A percentile compares a stretch with the other conserved stretches of the same genome.
phyloP scores from a whole-genome alignment of 2,888 invertebrate genomes.

The Andrena camellia region DNA sequence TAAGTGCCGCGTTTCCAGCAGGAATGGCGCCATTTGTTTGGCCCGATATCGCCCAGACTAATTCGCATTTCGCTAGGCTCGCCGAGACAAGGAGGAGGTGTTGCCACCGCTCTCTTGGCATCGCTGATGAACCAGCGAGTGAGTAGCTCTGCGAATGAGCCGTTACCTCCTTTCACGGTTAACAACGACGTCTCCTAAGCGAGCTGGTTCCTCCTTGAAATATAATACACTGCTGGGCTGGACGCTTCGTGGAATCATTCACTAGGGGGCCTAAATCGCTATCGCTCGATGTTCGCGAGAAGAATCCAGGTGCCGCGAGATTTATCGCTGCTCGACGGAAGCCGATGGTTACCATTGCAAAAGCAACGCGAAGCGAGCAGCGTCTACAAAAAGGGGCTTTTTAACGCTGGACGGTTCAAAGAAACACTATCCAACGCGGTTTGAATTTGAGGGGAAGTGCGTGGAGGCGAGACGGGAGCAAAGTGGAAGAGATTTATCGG shows the following conservation, averaged over 20 bases:
- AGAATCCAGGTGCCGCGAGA: too few relatives aligned
- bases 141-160: not conserved
- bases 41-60: slow-evolving; percentile 53
- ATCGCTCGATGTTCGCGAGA: not conserved
- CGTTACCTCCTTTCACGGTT: not conserved
- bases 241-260: too few relatives aligned
- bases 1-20: slow-evolving; percentile 65
- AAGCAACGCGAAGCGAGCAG: not conserved
- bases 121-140: slow-evolving; percentile 18
- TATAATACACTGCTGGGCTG: not conserved
- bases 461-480: slow-evolving; percentile 42
- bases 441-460: slow-evolving; percentile 10
- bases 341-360: too few relatives aligned
- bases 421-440: slow-evolving; percentile 21
- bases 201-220: not conserved
- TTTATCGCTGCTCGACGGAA: too few relatives aligned
- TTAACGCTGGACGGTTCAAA: not conserved
- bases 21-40: slow-evolving; percentile 72
- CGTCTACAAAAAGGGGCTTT: not conserved
- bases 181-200: not conserved
- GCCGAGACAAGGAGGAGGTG: slow-evolving; percentile 31
- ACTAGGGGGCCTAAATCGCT: not conserved
- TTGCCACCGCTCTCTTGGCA: slow-evolving; percentile 16
- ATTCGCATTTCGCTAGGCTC: slow-evolving; percentile 51
- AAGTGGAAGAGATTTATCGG: slow-evolving; percentile 77